Conservation (phyloP, 1,140 invertebrate genomes). For the Megalopta genalis region DNA sequence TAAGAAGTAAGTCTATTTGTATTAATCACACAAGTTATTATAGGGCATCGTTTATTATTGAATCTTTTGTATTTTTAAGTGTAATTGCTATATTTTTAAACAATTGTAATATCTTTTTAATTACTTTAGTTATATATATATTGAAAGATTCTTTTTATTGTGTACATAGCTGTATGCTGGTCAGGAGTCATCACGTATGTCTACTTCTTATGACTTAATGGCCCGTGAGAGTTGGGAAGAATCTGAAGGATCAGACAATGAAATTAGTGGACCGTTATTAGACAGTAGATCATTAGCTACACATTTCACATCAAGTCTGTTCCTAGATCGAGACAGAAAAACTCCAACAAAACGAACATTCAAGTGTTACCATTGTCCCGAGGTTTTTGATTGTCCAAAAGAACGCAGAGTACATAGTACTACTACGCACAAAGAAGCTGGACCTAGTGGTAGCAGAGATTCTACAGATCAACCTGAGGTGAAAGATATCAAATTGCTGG, state of each 20-base stretch:
- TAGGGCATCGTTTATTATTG: constrained; percentile 18
- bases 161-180: constrained; percentile 80
- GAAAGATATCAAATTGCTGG: constrained; percentile 77
- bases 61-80: neutral
- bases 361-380: constrained; percentile 83
- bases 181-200: constrained; percentile 81
- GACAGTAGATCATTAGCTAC: constrained; percentile 78
- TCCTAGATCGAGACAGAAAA: constrained; percentile 78
- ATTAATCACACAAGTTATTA: neutral
- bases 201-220: constrained; percentile 84
- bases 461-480: constrained; percentile 69
- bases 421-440: constrained; percentile 78
- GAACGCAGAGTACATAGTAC: constrained; percentile 84
- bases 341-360: constrained; percentile 78
- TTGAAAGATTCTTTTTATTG: constrained; percentile 1
- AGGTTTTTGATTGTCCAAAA: constrained; percentile 83
- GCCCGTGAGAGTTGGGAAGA: constrained; percentile 85
- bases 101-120: neutral
- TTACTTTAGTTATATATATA: constrained; percentile 2
- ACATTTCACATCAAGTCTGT: constrained; percentile 77
- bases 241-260: constrained; percentile 84
- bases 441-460: constrained; percentile 75
- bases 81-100: too few relatives aligned
- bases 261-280: constrained; percentile 74
- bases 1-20: neutral